These are phyloP conservation scores for Armadillidium nasatum DNA, from an alignment of 1,140 invertebrate species.

Conservation along the genomic window DNA sequence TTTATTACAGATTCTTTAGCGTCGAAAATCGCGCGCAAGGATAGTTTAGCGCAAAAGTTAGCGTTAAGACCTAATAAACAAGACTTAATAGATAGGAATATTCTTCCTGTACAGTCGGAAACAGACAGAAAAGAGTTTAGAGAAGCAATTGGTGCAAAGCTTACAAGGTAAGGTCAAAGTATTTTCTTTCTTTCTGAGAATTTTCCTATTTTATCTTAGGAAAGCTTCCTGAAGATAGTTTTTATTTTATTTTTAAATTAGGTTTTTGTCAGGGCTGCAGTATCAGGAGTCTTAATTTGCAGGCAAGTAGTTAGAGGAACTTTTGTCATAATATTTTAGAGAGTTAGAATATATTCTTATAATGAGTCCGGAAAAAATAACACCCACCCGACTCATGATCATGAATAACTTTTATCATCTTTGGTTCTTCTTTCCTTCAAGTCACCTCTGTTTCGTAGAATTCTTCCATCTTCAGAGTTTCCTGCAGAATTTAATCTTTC, in stretches of 20 bases:
- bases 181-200: background rate
- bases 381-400: too few relatives aligned
- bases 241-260: background rate
- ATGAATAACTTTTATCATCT: too few relatives aligned
- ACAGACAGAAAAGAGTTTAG: conserved; percentile 89
- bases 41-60: conserved; percentile 90
- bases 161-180: conserved; percentile 59
- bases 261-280: too few relatives aligned
- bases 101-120: conserved; percentile 80
- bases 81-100: conserved; percentile 94
- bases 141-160: conserved; percentile 87
- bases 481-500: too few relatives aligned
- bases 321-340: too few relatives aligned
- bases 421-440: too few relatives aligned
- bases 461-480: too few relatives aligned
- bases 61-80: conserved; percentile 84
- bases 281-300: too few relatives aligned
- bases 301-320: background rate
- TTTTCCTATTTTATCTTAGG: background rate
- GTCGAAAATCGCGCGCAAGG: conserved; percentile 87
- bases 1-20: conserved; percentile 60
- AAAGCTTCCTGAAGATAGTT: background rate
- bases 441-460: too few relatives aligned
- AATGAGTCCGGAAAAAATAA: too few relatives aligned
- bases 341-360: too few relatives aligned